Evolutionary conservation across 2,797 vertebrate genomes (phyloP).

Genomic region (Oreonectes daqikongensis): DNA sequence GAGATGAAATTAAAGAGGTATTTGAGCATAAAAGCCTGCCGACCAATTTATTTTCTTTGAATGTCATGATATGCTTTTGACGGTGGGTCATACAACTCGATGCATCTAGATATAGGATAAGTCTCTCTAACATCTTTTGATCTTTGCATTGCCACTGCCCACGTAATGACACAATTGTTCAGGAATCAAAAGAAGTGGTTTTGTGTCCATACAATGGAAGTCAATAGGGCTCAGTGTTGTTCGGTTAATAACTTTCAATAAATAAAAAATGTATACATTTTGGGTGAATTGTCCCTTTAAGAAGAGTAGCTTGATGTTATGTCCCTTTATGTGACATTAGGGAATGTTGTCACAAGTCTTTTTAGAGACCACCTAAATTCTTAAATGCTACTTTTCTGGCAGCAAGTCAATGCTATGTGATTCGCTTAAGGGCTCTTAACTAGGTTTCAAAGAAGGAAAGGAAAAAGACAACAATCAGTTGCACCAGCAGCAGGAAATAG

Average conservation of each 20-base stretch:
- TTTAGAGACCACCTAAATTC: not conserved
- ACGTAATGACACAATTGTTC: not conserved
- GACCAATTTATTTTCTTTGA: too few species aligned
- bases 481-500: conserved; percentile 39
- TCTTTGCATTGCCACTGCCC: not conserved
- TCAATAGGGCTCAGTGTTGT: not conserved
- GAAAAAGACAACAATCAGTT: conserved; percentile 38
- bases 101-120: not conserved
- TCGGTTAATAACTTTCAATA: not conserved
- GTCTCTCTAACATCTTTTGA: not conserved
- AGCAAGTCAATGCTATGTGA: conserved; percentile 19
- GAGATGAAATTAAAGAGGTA: too few species aligned
- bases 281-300: not conserved
- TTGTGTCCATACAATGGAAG: too few species aligned
- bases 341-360: too few species aligned
- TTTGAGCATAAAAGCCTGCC: too few species aligned
- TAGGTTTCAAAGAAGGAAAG: conserved; percentile 30
- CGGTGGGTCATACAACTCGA: too few species aligned
- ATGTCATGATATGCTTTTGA: too few species aligned
- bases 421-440: conserved; percentile 47
- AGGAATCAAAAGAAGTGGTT: not conserved
- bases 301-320: not conserved
- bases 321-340: not conserved
- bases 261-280: not conserved
- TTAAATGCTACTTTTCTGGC: conserved; percentile 10